These are phyloP conservation scores for Mylabris sibirica DNA, from an alignment of 2,888 invertebrate species.

Conservation along the genomic window DNA sequence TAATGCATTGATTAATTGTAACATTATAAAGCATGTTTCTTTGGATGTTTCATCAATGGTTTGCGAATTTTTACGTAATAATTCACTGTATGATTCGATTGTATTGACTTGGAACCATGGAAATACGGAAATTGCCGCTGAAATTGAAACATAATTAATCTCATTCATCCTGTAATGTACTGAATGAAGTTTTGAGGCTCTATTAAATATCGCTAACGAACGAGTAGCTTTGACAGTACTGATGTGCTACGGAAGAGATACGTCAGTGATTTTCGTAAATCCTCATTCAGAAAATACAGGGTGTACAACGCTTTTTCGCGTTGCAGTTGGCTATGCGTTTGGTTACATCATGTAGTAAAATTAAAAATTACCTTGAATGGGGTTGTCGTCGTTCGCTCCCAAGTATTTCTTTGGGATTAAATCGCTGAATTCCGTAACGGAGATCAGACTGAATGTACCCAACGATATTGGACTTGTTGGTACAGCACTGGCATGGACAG, in stretches of 20 bases:
- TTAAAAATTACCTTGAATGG: conserved; percentile 76
- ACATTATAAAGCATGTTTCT: conserved; percentile 79
- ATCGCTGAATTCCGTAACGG: conserved; percentile 84
- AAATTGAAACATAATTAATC: conserved; percentile 22
- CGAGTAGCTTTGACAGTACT: too few species aligned
- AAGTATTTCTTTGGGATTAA: conserved; percentile 75
- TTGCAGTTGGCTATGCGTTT: too few species aligned
- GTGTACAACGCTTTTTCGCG: too few species aligned
- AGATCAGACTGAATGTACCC: conserved; percentile 72
- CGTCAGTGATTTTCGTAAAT: too few species aligned
- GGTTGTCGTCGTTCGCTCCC: conserved; percentile 61
- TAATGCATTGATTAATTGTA: conserved; percentile 82
- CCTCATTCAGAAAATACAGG: too few species aligned
- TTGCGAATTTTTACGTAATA: conserved; percentile 62
- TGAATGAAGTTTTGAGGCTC: too few species aligned
- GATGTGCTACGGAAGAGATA: too few species aligned
- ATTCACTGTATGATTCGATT: conserved; percentile 73
- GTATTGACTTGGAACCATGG: conserved; percentile 79
- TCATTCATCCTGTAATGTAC: too few species aligned
- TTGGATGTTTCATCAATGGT: conserved; percentile 62
- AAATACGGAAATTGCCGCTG: conserved; percentile 80
- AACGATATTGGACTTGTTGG: conserved; percentile 64
- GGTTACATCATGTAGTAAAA: too few species aligned
- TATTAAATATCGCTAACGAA: too few species aligned
- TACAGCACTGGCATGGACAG: conserved; percentile 70